These are phyloP conservation scores for Propsilocerus akamusi DNA, from an alignment of 1,140 invertebrate species.

Conservation along the genomic window DNA sequence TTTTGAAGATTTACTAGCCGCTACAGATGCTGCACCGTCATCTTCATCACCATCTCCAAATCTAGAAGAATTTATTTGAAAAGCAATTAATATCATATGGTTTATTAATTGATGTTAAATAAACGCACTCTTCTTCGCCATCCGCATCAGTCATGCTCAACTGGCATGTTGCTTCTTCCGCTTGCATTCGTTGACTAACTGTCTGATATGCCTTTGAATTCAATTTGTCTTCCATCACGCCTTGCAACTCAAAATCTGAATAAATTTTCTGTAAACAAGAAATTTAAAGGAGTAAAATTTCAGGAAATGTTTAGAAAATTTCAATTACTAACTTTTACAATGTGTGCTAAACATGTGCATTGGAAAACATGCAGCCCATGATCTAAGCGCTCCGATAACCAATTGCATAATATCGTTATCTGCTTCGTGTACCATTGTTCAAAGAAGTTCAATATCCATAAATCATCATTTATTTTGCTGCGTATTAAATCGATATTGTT, in stretches of 20 bases:
- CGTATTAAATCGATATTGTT: constrained; percentile 95
- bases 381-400: constrained; percentile 85
- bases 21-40: constrained; percentile 40
- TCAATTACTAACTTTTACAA: constrained; percentile 66
- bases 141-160: constrained; percentile 60
- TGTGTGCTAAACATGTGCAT: constrained; percentile 89
- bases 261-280: constrained; percentile 75
- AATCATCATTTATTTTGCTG: constrained; percentile 90
- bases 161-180: constrained; percentile 89
- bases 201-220: constrained; percentile 93
- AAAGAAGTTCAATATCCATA: constrained; percentile 94
- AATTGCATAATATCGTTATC: constrained; percentile 84
- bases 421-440: constrained; percentile 96
- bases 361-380: constrained; percentile 92
- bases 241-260: constrained; percentile 96
- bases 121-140: constrained; percentile 32
- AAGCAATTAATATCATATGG: background rate
- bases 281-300: background rate
- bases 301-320: constrained; percentile 3
- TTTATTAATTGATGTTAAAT: background rate
- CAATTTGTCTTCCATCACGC: constrained; percentile 94
- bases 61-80: constrained; percentile 12
- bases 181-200: constrained; percentile 82
- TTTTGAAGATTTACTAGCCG: constrained; percentile 29
- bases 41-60: constrained; percentile 36